phyloP scores from a whole-genome alignment of 1,140 invertebrate species.

The Drosophila bifasciata region DNA sequence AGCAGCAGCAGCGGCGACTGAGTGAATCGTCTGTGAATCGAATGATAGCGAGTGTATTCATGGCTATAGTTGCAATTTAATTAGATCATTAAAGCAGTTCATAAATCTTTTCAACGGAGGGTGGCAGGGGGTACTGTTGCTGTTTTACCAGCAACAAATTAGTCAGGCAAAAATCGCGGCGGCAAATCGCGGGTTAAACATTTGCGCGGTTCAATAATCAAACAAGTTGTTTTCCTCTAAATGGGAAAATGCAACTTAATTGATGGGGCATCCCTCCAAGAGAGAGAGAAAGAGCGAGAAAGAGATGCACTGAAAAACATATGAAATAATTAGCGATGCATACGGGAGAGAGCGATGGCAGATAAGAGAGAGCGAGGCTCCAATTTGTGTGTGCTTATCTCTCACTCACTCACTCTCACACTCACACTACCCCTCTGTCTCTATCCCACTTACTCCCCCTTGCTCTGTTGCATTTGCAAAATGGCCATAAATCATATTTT shows the following conservation, averaged over 20 bases:
- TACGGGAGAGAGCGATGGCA: conserved; percentile 40
- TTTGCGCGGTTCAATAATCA: conserved; percentile 64
- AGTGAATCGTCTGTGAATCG: conserved; percentile 34
- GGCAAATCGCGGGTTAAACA: conserved; percentile 47
- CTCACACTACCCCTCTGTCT: conserved; percentile 15
- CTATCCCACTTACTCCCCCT: conserved; percentile 1
- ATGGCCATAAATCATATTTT: conserved; percentile 77
- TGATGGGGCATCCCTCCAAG: conserved; percentile 7
- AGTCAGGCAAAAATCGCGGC: conserved; percentile 41
- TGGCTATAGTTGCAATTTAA: conserved; percentile 73
- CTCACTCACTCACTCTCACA: not conserved
- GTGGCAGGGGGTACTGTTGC: too few relatives aligned
- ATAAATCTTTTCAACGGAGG: conserved; percentile 56
- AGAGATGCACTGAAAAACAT: conserved; percentile 44
- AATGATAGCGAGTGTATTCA: conserved; percentile 58
- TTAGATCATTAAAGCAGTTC: conserved; percentile 77
- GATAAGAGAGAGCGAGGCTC: conserved; percentile 39
- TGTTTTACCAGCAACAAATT: conserved; percentile 74
- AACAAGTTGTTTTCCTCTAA: conserved; percentile 71
- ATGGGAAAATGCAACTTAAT: conserved; percentile 47
- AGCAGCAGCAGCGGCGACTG: conserved; percentile 25
- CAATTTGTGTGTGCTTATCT: conserved; percentile 27
- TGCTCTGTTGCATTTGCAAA: conserved; percentile 36
- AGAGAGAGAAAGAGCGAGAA: conserved; percentile 14
- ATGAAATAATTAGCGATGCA: conserved; percentile 77